phyloP scores from a whole-genome alignment of 2,113 vertebrate genomes.

The Tachysurus vachellii region DNA sequence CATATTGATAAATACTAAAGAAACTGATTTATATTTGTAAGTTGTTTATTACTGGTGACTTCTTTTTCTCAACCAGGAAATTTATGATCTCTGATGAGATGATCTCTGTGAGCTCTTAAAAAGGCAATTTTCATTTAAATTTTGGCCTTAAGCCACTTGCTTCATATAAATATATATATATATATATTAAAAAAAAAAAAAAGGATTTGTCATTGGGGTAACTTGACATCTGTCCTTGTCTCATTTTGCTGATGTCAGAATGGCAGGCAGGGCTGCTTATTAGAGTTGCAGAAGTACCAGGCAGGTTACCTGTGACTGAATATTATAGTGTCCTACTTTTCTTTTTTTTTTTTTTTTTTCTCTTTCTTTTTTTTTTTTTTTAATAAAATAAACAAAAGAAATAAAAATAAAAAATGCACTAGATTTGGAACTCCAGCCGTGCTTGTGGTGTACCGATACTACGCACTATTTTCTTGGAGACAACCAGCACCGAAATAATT shows the following conservation, averaged over 20 bases:
- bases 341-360: constrained; percentile 1
- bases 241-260: constrained; percentile 24
- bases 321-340: not conserved
- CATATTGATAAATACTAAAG: constrained; percentile 58
- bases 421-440: constrained; percentile 40
- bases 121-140: constrained; percentile 40
- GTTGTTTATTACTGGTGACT: constrained; percentile 62
- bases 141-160: constrained; percentile 30
- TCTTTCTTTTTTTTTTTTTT: constrained; percentile 16
- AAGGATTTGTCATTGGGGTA: constrained; percentile 14
- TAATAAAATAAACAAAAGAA: not conserved
- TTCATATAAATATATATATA: not conserved
- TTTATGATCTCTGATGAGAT: constrained; percentile 51
- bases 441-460: constrained; percentile 39
- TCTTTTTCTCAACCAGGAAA: constrained; percentile 37
- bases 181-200: not conserved
- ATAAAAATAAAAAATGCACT: constrained; percentile 7
- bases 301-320: constrained; percentile 10
- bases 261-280: constrained; percentile 22
- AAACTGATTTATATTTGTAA: constrained; percentile 80
- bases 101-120: constrained; percentile 62
- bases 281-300: constrained; percentile 7
- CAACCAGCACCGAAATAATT: constrained; percentile 41
- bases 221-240: constrained; percentile 5
- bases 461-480: constrained; percentile 9